Base-by-base conservation (phyloP, 2,888 invertebrate species). In the Electrophaes corylata region DNA sequence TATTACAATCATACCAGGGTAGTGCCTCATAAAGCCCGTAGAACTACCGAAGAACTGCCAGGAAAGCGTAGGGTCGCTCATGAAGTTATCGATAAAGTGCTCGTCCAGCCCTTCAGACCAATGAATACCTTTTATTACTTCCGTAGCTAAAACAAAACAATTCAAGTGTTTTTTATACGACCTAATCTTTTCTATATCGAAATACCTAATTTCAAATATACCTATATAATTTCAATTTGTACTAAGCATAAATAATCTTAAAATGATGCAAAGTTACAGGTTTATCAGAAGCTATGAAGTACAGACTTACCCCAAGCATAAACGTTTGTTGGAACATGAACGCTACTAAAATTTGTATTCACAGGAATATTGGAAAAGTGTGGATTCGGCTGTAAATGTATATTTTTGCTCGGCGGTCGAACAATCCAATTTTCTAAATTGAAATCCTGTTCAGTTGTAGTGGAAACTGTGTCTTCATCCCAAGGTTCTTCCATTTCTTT, bases 41-140 rank as follows among this genome's bases (percentile, higher is more conserved):
- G 98, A 96, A 83, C 98, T 98, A 65, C 99, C 99, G 86, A 99
- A 99, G 85, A 98, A 99, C 91, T 99, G 99, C 98, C 99, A 99
- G 3, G 97, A 97, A 39, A 98, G 92, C 3, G 97, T 96, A 12
- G 97, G 96, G 84, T 98, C 97, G 58, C 94, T 94, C 79, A 95
- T 94, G 78, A 96, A 96, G 86, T 98, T 98, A 76, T 95, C 94
- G 67, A 94, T 94, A 86, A 99, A 99, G 69, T 95, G 96, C 52
- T 95, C 94, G 83, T 99, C 98, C 71, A 99, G 92, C 70, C 96
- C 96, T 79, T 97, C 96, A 2, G 99, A 98, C 99, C 99, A 99
- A 79, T 96, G 95, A 62, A 99, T 98, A 31, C 98, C 98, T 84
- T 96, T 95, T 60, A 98, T 94, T 4, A 99, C 97, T 72, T 96